Evolutionary conservation across 2,888 invertebrate genomes (phyloP).

Genomic region (Melolontha melolontha): DNA sequence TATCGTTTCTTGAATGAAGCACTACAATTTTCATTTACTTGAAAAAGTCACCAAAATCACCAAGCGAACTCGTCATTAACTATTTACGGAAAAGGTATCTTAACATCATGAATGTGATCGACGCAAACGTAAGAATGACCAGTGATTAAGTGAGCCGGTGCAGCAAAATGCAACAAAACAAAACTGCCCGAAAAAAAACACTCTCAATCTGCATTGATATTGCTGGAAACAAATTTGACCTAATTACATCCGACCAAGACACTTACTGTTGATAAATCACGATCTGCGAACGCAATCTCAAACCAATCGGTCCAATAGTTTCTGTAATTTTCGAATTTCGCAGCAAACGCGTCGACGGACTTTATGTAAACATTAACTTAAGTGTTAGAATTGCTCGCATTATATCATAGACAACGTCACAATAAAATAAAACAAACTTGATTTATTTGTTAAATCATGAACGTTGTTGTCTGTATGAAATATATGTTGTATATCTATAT

Average conservation of each 20-base stretch:
- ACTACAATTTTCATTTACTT: no score
- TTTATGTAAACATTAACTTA: slow-evolving; percentile 4
- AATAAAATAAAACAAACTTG: slow-evolving; percentile 59
- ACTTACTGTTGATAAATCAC: no score
- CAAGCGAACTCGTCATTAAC: no score
- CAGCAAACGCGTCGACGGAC: neutral
- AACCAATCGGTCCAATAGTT: neutral
- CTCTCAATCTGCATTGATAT: slow-evolving; percentile 57
- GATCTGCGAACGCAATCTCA: slow-evolving; percentile 42
- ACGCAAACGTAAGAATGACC: neutral
- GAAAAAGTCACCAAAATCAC: no score
- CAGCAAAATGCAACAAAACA: slow-evolving; percentile 3
- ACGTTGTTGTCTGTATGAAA: slow-evolving; percentile 4
- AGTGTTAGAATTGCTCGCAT: slow-evolving; percentile 9
- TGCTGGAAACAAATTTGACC: slow-evolving; percentile 59
- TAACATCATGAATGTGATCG: no score
- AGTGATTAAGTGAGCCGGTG: neutral
- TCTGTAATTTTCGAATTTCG: slow-evolving; percentile 33
- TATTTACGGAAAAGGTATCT: neutral
- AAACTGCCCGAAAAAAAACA: slow-evolving; percentile 16
- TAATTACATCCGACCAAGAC: slow-evolving; percentile 55
- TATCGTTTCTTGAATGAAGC: no score
- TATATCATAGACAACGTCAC: slow-evolving; percentile 2
- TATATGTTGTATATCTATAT: slow-evolving; percentile 4
- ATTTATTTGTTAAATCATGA: slow-evolving; percentile 55